Percentiles rank a stretch among this genome's conserved stretches.
phyloP scores from a whole-genome alignment of 2,888 invertebrate genomes.

The Agriotes lineatus region DNA sequence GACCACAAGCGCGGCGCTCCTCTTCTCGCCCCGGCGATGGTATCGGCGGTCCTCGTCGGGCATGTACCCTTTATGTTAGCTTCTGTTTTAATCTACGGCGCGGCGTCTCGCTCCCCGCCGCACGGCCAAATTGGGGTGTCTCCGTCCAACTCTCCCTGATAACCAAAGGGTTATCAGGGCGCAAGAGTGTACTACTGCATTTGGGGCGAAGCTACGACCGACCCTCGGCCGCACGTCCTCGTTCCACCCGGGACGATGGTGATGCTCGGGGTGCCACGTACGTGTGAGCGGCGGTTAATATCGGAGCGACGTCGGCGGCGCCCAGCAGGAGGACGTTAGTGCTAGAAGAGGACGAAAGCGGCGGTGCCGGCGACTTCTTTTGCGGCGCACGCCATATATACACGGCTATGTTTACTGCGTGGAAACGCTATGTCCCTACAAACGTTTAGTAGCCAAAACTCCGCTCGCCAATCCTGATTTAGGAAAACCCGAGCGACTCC shows the following conservation, averaged over 20 bases:
- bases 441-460: slow-evolving; percentile 62
- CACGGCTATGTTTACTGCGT: slow-evolving; percentile 60
- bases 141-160: slow-evolving; percentile 60
- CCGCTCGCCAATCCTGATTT: slow-evolving; percentile 58
- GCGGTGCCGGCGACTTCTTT: slow-evolving; percentile 56
- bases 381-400: slow-evolving; percentile 55
- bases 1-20: slow-evolving; percentile 77
- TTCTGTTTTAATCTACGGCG: slow-evolving; percentile 66
- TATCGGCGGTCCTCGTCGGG: slow-evolving; percentile 63
- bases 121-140: slow-evolving; percentile 43
- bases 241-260: slow-evolving; percentile 44
- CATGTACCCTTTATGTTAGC: slow-evolving; percentile 65
- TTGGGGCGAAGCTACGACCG: slow-evolving; percentile 58
- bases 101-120: slow-evolving; percentile 54
- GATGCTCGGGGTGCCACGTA: slow-evolving; percentile 47
- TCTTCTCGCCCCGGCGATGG: slow-evolving; percentile 68
- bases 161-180: slow-evolving; percentile 68
- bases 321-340: slow-evolving; percentile 57
- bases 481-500: slow-evolving; percentile 48
- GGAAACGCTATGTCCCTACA: slow-evolving; percentile 59
- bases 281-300: slow-evolving; percentile 65
- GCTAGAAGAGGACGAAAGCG: slow-evolving; percentile 58
- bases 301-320: slow-evolving; percentile 60
- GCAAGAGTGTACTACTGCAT: slow-evolving; percentile 63
- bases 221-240: slow-evolving; percentile 37